These are phyloP conservation scores for Drosophila falleni DNA, from an alignment of 2,888 invertebrate genomes.

Conservation along the genomic window DNA sequence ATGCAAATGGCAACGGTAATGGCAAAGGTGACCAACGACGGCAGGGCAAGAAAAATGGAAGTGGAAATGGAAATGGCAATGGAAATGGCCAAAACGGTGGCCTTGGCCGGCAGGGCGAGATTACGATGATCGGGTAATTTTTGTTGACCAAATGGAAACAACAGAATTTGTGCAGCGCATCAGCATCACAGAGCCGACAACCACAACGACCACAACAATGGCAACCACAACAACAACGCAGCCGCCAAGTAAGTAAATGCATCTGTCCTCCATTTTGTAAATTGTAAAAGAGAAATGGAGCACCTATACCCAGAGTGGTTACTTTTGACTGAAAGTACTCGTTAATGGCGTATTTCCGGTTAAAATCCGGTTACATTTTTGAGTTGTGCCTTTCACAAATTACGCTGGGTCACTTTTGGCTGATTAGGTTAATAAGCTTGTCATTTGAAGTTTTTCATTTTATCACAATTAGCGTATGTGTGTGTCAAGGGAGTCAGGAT, in stretches of 20 bases:
- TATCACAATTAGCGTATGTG: slow-evolving; percentile 45
- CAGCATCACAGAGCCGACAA: slow-evolving; percentile 84
- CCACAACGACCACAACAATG: slow-evolving; percentile 85
- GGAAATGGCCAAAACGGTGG: slow-evolving; percentile 43
- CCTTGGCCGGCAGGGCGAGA: slow-evolving; percentile 67
- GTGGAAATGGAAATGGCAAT: slow-evolving; percentile 28
- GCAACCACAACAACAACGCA: slow-evolving; percentile 88
- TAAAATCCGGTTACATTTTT: slow-evolving; percentile 27
- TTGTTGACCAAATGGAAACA: slow-evolving; percentile 85
- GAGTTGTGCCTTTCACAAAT: slow-evolving; percentile 9
- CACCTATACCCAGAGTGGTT: neutral
- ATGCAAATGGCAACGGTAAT: slow-evolving; percentile 39
- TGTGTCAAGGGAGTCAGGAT: slow-evolving; percentile 11
- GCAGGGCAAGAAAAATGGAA: slow-evolving; percentile 22
- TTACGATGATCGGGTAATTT: slow-evolving; percentile 85
- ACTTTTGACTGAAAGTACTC: slow-evolving; percentile 6
- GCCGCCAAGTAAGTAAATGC: slow-evolving; percentile 87
- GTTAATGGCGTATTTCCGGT: slow-evolving; percentile 21
- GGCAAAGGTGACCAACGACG: slow-evolving; percentile 52
- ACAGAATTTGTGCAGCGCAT: slow-evolving; percentile 86
- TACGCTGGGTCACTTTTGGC: slow-evolving; percentile 4
- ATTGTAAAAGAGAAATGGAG: neutral
- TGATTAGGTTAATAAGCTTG: slow-evolving; percentile 27
- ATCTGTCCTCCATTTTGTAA: slow-evolving; percentile 29
- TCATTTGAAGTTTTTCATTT: slow-evolving; percentile 45